Percentiles rank a stretch among this genome's conserved stretches.
Evolutionary conservation across 2,113 vertebrate genomes (phyloP).

Genomic region (Cynoglossus semilaevis): DNA sequence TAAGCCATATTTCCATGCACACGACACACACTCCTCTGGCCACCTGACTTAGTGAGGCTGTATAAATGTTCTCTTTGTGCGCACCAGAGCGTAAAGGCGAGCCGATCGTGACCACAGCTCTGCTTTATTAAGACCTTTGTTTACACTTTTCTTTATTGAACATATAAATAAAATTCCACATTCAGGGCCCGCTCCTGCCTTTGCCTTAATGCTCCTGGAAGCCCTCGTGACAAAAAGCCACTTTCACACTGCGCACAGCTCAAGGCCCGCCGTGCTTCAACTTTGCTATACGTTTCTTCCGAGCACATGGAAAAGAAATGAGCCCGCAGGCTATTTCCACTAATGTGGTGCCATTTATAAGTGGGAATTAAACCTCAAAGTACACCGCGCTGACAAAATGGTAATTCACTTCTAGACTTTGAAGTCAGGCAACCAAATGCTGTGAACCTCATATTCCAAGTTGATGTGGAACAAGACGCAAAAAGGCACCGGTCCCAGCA

Average conservation of each 20-base stretch:
- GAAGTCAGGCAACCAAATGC: conserved; percentile 33
- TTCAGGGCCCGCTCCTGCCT: conserved; percentile 58
- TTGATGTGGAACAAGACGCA: conserved; percentile 15
- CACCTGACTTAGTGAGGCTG: conserved; percentile 55
- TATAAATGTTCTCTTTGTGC: conserved; percentile 63
- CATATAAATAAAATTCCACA: conserved; percentile 63
- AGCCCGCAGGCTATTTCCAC: conserved; percentile 42
- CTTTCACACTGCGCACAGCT: conserved; percentile 35
- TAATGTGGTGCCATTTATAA: conserved; percentile 55
- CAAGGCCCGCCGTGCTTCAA: conserved; percentile 7
- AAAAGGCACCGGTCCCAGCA: conserved; percentile 35
- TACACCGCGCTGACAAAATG: conserved; percentile 35
- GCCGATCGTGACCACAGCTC: conserved; percentile 45
- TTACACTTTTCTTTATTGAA: conserved; percentile 71
- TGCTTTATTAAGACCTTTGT: conserved; percentile 68
- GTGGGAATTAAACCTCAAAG: conserved; percentile 49
- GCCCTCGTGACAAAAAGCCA: conserved; percentile 54
- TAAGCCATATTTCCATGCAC: conserved; percentile 5
- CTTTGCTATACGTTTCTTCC: conserved; percentile 40
- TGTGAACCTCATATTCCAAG: conserved; percentile 51
- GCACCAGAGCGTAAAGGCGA: conserved; percentile 40
- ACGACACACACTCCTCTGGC: conserved; percentile 32
- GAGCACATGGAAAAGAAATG: conserved; percentile 42
- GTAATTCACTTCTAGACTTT: conserved; percentile 45
- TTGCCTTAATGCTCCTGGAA: conserved; percentile 56